Evolutionary conservation across 35 echinoderm and acorn worm genomes (phyloP).

Genomic region (Heliocidaris tuberculata): DNA sequence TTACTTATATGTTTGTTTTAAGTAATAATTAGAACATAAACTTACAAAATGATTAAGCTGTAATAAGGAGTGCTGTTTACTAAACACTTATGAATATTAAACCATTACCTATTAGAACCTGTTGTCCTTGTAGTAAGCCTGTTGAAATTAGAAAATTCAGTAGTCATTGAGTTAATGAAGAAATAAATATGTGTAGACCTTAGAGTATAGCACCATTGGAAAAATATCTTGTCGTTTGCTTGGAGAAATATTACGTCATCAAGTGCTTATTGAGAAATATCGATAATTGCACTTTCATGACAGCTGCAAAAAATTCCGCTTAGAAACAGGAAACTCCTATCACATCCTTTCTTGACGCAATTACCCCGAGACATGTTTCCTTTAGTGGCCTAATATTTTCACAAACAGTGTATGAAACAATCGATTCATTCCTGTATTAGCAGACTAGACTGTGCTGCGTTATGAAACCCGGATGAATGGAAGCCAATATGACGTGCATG

Average conservation of each 20-base stretch:
- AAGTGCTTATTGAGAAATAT: background rate
- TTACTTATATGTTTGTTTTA: no score
- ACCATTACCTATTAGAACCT: no score
- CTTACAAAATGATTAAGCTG: no score
- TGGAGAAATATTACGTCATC: background rate
- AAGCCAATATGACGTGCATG: background rate
- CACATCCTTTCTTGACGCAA: background rate
- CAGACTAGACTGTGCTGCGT: background rate
- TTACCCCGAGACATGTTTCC: background rate
- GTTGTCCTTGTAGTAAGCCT: no score
- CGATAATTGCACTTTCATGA: background rate
- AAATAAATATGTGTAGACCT: no score
- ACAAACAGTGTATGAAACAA: background rate
- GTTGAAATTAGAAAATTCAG: no score
- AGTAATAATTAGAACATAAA: no score
- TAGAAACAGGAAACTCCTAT: background rate
- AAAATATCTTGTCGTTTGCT: background rate
- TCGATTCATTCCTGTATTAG: background rate
- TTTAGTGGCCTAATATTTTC: background rate
- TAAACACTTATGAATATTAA: no score
- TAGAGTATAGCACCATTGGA: background rate
- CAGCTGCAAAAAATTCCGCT: background rate
- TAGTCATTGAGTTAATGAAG: no score
- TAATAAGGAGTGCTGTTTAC: no score
- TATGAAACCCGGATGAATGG: constrained; percentile 3